phyloP scores from a whole-genome alignment of 1,140 invertebrate species.

The Drosophila azteca region DNA sequence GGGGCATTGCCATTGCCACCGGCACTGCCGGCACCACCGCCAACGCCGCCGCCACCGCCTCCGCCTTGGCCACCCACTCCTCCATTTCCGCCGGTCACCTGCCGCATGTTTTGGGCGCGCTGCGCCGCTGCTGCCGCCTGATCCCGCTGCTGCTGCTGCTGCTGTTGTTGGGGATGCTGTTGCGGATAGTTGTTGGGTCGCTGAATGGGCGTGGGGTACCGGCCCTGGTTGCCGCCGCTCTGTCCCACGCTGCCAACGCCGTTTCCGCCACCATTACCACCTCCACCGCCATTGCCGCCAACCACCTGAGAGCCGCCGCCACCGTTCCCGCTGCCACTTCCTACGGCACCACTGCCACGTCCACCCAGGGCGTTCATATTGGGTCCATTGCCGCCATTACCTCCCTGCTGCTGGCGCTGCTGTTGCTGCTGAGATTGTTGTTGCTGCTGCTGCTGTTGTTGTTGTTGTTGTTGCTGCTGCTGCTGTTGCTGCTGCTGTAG shows the following conservation, averaged over 20 bases:
- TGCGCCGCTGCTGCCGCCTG: conserved; percentile 73
- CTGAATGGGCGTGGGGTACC: conserved; percentile 83
- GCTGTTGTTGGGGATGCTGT: conserved; percentile 76
- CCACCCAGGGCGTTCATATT: conserved; percentile 75
- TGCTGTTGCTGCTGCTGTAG: conserved; percentile 82
- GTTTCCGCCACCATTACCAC: conserved; percentile 62
- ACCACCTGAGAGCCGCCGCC: conserved; percentile 51
- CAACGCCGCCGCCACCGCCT: conserved; percentile 48
- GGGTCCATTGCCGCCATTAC: conserved; percentile 58
- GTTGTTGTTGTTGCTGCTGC: conserved; percentile 83
- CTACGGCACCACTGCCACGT: conserved; percentile 49
- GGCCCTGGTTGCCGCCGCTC: conserved; percentile 69
- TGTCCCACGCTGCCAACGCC: conserved; percentile 72
- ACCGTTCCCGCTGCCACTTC: conserved; percentile 48
- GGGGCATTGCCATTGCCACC: conserved; percentile 60
- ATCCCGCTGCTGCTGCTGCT: conserved; percentile 83
- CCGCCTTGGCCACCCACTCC: conserved; percentile 19
- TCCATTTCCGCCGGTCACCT: conserved; percentile 68
- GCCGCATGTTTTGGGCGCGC: conserved; percentile 77
- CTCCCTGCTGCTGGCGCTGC: conserved; percentile 15
- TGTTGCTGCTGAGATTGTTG: conserved; percentile 82
- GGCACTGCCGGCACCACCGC: conserved; percentile 57
- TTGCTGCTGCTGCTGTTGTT: conserved; percentile 83
- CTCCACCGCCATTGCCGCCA: conserved; percentile 29
- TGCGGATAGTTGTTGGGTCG: conserved; percentile 84